Base-by-base conservation (phyloP, 2,888 invertebrate species). In the Ormyrus thymus region DNA sequence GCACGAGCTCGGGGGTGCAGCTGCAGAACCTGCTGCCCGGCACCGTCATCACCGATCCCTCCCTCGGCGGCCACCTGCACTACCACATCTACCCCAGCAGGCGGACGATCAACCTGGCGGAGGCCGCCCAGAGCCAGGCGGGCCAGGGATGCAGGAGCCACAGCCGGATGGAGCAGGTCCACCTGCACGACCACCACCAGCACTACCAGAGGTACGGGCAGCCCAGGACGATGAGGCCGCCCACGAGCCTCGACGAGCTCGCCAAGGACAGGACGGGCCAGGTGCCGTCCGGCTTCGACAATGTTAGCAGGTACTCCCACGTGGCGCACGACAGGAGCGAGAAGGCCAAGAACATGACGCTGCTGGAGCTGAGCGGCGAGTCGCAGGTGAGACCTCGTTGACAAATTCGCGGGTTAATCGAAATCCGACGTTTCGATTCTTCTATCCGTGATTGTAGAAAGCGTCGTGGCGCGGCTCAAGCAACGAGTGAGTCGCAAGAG, bases 131-230 rank as follows among this genome's bases (percentile, higher is more conserved):
- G 9, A 13, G 53, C 0, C 61, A 53, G 6, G 53, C 10, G 0
- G 7, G 13, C 4, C 7, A 51, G 2, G 73, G 48, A 10, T 74
- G 65, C 6, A 84, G 87, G 10, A 83, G 85, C 11, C 88, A 87
- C 74, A 86, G 86, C 53, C 83, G 87, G 43, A 73, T 87, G 55
- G 88, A 89, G 65, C 87, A 87, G 74, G 82, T 85, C 72, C 87
- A 87, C 78, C 83, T 85, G 72, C 86, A 86, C 78, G 85, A 85
- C 64, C 80, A 81, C n/a, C 82, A 83, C 50, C 84, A 83, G 69
- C 83, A 84, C 43, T 80, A 84, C 46, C 72, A 86, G 61, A 80
- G 83, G 66, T 84, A 85, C 15, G 84, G 85, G 11, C 80, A 83
- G 53, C 69, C 85, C 50, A 82, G 83, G 50, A 13, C 83, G 7